Evolutionary conservation across 1,140 invertebrate species (phyloP), one percentile per base, ranked within the genome.

Genomic region (Aleiodes sp.): DNA sequence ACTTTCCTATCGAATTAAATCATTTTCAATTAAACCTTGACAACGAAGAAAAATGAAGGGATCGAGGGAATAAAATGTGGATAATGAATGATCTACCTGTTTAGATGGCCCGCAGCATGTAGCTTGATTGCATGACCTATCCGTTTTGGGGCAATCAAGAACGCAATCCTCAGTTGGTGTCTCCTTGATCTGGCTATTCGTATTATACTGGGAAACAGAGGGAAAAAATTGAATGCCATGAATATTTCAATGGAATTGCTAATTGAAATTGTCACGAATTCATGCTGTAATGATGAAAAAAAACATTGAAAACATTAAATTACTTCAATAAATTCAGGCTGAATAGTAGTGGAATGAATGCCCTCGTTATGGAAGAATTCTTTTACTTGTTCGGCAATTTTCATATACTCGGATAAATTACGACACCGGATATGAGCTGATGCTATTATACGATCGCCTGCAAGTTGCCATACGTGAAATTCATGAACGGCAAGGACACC

Each of bases 361-460:
- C 94, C 94, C 85, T 97, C 95, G 81, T 96, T 96, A 78, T 96
- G 94, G 82, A 97, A 97, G 87, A 97, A 97, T 83, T 97, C 94
- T 84, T 98, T 97, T 0, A 97, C 94, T 84, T 96, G 94, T 83
- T 96, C 95, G 0, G 95, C 95, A 72, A 96, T 95, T 83, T 94
- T 94, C 92, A 96, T 95, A 76, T 96, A 96, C 78, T 96, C 94
- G 0, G 92, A 93, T 60, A 96, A 83, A 85, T 96, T 96, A 73
- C 93, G 89, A 86, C 94, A 96, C 70, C 94, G 91, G 78, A 98
- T 96, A 78, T 98, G 96, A 2, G 95, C 95, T 7, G 95, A 96
- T 57, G 95, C 96, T 76, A 98, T 97, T 65, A 97, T 96, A 73
- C 95, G 89, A 83, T 97, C 94, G 1, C 94, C 94, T 19, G 95